phyloP scores from a whole-genome alignment of 2,888 invertebrate genomes.

The Acrobasis suavella region DNA sequence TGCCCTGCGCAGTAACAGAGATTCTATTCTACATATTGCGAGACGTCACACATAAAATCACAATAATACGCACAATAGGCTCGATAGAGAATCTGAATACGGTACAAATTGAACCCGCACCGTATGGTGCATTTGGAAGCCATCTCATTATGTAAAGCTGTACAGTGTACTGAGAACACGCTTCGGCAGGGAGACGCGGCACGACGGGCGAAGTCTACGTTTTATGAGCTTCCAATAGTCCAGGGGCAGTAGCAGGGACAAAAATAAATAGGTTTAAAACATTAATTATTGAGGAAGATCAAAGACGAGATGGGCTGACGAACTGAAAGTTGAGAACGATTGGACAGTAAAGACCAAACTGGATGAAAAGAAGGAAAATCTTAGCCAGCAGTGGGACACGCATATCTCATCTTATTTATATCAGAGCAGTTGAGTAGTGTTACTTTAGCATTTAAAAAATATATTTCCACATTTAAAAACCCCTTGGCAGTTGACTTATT shows the following conservation, averaged over 20 bases:
- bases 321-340: too few species aligned
- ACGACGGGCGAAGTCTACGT: conserved; percentile 46
- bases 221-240: conserved; percentile 57
- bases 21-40: not conserved
- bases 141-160: conserved; percentile 49
- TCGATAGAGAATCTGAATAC: not conserved
- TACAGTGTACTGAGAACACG: conserved; percentile 30
- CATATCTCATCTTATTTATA: too few species aligned
- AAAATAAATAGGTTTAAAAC: too few species aligned
- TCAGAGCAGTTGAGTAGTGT: too few species aligned
- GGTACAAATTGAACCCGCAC: conserved; percentile 15
- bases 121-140: conserved; percentile 31
- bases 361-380: too few species aligned
- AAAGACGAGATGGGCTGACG: too few species aligned
- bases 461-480: not conserved
- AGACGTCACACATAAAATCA: not conserved
- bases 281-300: too few species aligned
- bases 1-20: not conserved
- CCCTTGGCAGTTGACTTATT: not conserved
- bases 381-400: too few species aligned
- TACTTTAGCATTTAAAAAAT: too few species aligned
- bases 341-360: too few species aligned
- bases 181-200: conserved; percentile 42
- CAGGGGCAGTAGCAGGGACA: not conserved
- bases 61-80: not conserved